A percentile compares a stretch with the other conserved stretches of the same genome.
Conservation (phyloP, 2,113 vertebrate genomes). For the Dendrocopos noguchii region DNA sequence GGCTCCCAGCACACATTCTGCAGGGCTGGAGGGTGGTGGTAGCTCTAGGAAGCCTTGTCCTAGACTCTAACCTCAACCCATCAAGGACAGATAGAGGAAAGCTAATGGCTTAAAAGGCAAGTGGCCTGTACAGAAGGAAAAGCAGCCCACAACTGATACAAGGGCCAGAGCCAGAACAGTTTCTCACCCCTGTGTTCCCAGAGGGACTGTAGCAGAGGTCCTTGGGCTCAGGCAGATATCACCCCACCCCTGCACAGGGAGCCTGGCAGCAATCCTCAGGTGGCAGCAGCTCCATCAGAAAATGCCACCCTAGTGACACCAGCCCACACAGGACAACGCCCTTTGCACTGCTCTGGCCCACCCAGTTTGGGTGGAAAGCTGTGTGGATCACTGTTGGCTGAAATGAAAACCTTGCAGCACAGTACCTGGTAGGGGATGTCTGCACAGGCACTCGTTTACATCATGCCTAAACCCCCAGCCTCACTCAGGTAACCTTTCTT, state of each 20-base stretch:
- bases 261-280: not conserved
- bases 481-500: not conserved
- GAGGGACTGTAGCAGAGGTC: not conserved
- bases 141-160: not conserved
- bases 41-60: not conserved
- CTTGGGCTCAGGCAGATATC: not conserved
- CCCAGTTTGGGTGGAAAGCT: accelerated
- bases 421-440: not conserved
- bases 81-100: not conserved
- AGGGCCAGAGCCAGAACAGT: not conserved
- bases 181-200: not conserved
- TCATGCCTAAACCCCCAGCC: not conserved
- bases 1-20: not conserved
- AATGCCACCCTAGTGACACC: not conserved
- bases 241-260: not conserved
- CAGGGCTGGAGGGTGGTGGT: not conserved
- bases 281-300: not conserved
- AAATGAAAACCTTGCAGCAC: not conserved
- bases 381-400: not conserved
- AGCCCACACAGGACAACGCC: not conserved
- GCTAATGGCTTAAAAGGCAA: not conserved
- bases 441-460: not conserved
- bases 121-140: not conserved
- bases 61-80: not conserved
- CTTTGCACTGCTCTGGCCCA: not conserved